These are phyloP conservation scores for Entomobrya multifasciata DNA, from an alignment of 2,888 invertebrate genomes.

Conservation along the genomic window DNA sequence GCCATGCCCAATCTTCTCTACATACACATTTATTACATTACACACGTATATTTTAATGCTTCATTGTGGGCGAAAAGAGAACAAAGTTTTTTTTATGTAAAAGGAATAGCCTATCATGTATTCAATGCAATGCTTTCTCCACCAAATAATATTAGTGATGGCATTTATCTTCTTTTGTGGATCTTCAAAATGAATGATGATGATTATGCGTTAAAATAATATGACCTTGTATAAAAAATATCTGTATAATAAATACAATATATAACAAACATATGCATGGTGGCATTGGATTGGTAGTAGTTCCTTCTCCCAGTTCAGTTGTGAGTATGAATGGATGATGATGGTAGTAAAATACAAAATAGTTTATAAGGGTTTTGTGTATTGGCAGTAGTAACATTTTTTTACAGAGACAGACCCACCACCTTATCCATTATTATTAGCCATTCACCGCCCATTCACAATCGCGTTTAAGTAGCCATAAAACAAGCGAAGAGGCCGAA, in stretches of 20 bases:
- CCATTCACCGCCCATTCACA: conserved; percentile 72
- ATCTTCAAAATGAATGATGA: conserved; percentile 45
- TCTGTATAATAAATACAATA: conserved; percentile 22
- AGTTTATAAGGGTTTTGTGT: too few species aligned
- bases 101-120: background rate
- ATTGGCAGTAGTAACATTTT: too few species aligned
- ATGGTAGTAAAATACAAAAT: too few species aligned
- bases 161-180: background rate
- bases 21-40: too few species aligned
- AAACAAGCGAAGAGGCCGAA: conserved; percentile 69
- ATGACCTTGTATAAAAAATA: conserved; percentile 38
- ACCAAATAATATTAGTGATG: conserved; percentile 33
- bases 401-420: too few species aligned
- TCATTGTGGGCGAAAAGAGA: conserved; percentile 69
- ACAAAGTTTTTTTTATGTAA: conserved; percentile 38
- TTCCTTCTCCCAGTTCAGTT: conserved; percentile 71
- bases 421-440: conserved; percentile 70
- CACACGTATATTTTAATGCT: conserved; percentile 41
- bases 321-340: conserved; percentile 33
- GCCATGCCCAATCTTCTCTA: conserved; percentile 31
- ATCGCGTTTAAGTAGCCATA: conserved; percentile 60
- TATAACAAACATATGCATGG: conserved; percentile 2
- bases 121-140: conserved; percentile 49
- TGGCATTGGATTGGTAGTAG: background rate
- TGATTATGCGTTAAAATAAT: conserved; percentile 43